Base-by-base conservation (phyloP, 2,888 invertebrate species). In the Agapostemon virescens region DNA sequence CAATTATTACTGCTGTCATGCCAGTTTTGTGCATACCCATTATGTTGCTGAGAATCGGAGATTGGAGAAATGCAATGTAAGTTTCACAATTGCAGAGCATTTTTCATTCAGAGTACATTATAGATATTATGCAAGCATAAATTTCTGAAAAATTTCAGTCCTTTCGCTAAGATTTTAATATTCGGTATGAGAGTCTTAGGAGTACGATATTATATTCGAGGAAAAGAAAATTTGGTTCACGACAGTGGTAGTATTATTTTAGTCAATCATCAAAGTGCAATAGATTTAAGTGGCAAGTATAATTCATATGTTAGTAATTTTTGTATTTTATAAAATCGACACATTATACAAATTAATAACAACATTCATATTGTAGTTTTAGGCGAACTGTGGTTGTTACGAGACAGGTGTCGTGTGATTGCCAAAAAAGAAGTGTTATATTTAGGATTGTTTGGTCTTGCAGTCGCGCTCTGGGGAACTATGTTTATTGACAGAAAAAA, bases 1-100 rank as follows among this genome's bases (percentile, higher is more conserved):
- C 5, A 11, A 0, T 11, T 9, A 2, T n/a, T n/a, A 11, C 9
- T 36, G 36, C 33, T n/a, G 0, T 5, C 1, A 0, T 36, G 20
- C n/a, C 63, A n/a, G 0, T 5, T 36, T 3, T 63, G 11, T 63
- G 0, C 17, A n/a, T 63, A 36, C 63, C 63, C 5, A 0, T 63
- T 36, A 63, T 63, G 63, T 13, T 63, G n/a, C 36, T 63, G 11
- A 36, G 63, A n/a, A 36, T 63, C n/a, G 17, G 33, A 13, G 36
- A 63, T 2, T 63, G 63, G 36, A 4, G 13, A n/a, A 63, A 63
- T n/a, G 63, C 63, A 13, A 3, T 63, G 63, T 63, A 63, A 63
- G 63, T 63, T 4, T n/a, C 1, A 61, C 7, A 61, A 1, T 33
- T 2, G 1, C 26, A 33, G 20, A 33, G 30, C 20, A 33, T 20